Percentiles rank a stretch among this genome's conserved stretches.
These are phyloP conservation scores for Semotilus atromaculatus DNA, from an alignment of 2,797 vertebrate genomes.

Conservation along the genomic window DNA sequence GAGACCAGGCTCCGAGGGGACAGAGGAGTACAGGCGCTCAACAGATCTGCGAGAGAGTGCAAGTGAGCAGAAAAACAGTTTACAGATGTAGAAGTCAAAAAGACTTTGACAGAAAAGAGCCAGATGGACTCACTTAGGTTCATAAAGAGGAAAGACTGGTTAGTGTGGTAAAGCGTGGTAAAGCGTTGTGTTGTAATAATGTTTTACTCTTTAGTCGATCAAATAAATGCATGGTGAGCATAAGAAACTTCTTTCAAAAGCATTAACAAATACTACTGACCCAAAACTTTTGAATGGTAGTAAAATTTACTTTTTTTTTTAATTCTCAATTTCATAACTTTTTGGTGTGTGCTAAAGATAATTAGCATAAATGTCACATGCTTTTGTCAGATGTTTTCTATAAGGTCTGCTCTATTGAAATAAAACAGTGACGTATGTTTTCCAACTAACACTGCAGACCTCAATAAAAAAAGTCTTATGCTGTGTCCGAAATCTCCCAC, in stretches of 20 bases:
- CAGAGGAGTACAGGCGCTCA: neutral
- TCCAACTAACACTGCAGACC: neutral
- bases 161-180: neutral
- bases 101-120: neutral
- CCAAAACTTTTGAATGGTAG: neutral
- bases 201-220: neutral
- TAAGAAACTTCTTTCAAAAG: neutral
- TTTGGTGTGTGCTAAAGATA: too few relatives aligned
- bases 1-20: conserved; percentile 2
- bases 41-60: conserved; percentile 40
- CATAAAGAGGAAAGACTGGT: neutral
- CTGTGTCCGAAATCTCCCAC: too few relatives aligned
- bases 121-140: neutral
- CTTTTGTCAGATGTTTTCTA: too few relatives aligned
- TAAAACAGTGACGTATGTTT: neutral
- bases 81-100: neutral
- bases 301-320: neutral
- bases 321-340: too few relatives aligned
- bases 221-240: neutral
- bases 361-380: neutral
- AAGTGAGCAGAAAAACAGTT: conserved; percentile 22
- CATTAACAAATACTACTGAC: neutral
- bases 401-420: too few relatives aligned
- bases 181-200: neutral
- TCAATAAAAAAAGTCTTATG: too few relatives aligned